Base-by-base conservation (phyloP, 2,113 vertebrate genomes). In the Dascyllus trimaculatus region DNA sequence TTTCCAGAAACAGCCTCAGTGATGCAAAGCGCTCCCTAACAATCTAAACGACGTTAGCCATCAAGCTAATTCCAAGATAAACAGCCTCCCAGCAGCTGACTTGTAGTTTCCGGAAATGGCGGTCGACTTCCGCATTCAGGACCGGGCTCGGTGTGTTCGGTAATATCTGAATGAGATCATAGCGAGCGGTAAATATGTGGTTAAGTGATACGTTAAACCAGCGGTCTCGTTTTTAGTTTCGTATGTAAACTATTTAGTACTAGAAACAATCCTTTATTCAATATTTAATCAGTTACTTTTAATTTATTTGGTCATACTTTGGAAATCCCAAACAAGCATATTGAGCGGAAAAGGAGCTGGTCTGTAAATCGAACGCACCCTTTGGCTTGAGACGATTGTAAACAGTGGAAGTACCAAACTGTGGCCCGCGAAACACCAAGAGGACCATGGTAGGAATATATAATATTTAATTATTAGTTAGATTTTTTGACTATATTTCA, bases 41-140 rank as follows among this genome's bases (percentile, higher is more conserved):
- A 21, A 45, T 11, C 46, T 19, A 9, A 24, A 35, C 29, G 2
- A 45, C 57, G 56, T 76, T 70, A 77, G 59, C 62, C 79, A 79
- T 79, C 5, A 3, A 72, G 69, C 62, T 87, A 74, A 61, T 35
- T 68, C 21, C n/a, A 61, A 14, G n/a, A 83, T 83, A 86, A 88
- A 89, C 87, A 82, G 25, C 32, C 62, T 88, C 71, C 58, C 2
- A 38, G 58, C 92, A 92, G 88, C 89, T 91, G 89, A 92, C 82
- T 71, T 24, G n/a, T 40, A 19, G 54, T 59, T 88, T 90, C 80
- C 87, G 79, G 89, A 69, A 11, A 70, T 62, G 73, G 21, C 25
- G 13, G 15, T 19, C 21, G 3, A 22, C 57, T 80, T 81, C 71
- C 65, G 56, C 25, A 52, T n/a, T 32, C 51, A 1, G 9, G 22